Conservation (phyloP, 2,888 invertebrate species). For the Lampropteryx suffumata region DNA sequence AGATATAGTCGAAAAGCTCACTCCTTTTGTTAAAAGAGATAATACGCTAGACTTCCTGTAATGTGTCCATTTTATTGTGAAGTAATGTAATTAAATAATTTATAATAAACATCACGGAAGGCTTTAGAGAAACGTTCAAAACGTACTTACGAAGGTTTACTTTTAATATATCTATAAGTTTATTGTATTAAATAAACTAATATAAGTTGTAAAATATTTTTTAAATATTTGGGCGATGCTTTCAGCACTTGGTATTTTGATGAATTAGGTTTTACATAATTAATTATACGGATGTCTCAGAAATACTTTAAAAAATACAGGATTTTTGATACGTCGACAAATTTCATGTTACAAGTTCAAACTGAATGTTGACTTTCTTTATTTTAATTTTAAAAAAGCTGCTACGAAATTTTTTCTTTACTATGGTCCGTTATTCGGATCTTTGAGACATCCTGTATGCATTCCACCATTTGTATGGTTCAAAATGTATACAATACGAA, state of each 20-base stretch:
- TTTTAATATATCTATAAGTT: constrained; percentile 14
- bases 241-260: not conserved
- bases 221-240: not conserved
- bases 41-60: too few relatives aligned
- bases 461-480: constrained; percentile 1
- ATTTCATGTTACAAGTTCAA: not conserved
- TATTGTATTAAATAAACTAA: not conserved
- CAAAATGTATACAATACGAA: not conserved
- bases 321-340: too few relatives aligned
- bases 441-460: not conserved
- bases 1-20: too few relatives aligned
- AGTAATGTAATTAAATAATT: not conserved
- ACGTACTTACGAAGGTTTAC: constrained; percentile 32
- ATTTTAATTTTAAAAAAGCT: not conserved
- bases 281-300: not conserved
- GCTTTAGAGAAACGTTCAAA: constrained; percentile 25
- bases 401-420: not conserved
- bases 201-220: too few relatives aligned
- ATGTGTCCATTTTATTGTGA: too few relatives aligned
- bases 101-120: constrained; percentile 25
- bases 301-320: not conserved
- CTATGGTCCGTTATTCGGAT: too few relatives aligned
- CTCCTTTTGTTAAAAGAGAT: too few relatives aligned
- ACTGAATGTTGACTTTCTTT: too few relatives aligned
- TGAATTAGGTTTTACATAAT: too few relatives aligned